Conservation (phyloP, 2,888 invertebrate species). For the Atethmia centrago region DNA sequence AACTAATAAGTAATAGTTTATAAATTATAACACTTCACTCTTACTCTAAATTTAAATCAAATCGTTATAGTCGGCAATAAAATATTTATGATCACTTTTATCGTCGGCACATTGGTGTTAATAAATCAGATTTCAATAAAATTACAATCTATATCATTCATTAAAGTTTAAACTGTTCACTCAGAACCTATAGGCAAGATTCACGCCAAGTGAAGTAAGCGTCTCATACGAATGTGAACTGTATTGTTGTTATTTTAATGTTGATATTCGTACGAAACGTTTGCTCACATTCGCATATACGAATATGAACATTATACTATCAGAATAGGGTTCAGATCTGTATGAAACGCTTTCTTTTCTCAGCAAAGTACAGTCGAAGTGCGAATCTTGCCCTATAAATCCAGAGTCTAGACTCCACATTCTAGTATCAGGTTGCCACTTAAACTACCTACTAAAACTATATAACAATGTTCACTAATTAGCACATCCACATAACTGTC, state of each 20-base stretch:
- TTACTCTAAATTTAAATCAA: constrained; percentile 19
- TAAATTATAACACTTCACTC: too few relatives aligned
- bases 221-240: not conserved
- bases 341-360: too few relatives aligned
- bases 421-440: not conserved
- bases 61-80: constrained; percentile 11
- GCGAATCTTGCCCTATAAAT: not conserved
- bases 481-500: not conserved
- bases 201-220: not conserved
- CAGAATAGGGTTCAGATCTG: too few relatives aligned
- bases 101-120: constrained; percentile 10
- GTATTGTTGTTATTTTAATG: not conserved
- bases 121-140: constrained; percentile 25
- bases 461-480: constrained; percentile 4
- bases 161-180: constrained; percentile 7
- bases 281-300: not conserved
- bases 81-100: constrained; percentile 27
- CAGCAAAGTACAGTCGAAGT: too few relatives aligned
- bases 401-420: not conserved
- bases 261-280: not conserved
- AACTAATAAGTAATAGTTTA: too few relatives aligned
- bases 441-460: not conserved
- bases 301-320: not conserved
- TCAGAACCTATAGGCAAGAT: not conserved
- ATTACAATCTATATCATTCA: constrained; percentile 13